Evolutionary conservation across 2,888 invertebrate species (phyloP).

Genomic region (Eupsilia transversa): DNA sequence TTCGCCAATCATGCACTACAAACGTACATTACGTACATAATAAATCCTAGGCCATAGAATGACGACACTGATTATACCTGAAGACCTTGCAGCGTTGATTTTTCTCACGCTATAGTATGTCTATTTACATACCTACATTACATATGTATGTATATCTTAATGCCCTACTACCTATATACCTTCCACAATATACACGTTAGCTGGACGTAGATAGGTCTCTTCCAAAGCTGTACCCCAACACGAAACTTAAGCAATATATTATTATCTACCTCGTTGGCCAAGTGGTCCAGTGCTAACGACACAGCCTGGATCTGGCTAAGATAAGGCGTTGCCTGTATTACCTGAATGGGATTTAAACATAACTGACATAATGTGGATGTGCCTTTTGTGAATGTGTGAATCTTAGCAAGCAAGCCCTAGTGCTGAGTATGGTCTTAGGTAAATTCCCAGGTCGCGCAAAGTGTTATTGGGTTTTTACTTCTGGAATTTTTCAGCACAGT

Average conservation of each 20-base stretch:
- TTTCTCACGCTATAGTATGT: constrained; percentile 35
- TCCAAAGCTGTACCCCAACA: no score
- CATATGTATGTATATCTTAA: not conserved
- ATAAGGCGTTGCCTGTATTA: not conserved
- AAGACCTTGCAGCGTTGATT: constrained; percentile 29
- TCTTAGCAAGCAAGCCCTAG: no score
- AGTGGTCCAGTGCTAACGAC: not conserved
- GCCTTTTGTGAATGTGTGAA: no score
- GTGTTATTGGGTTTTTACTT: not conserved
- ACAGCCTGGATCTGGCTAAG: not conserved
- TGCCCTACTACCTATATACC: not conserved
- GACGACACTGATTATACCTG: constrained; percentile 9
- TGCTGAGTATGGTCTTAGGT: not conserved
- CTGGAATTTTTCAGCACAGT: not conserved
- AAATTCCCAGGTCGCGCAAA: not conserved
- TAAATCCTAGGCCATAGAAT: constrained; percentile 12
- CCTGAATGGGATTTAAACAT: no score
- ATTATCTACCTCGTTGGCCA: not conserved
- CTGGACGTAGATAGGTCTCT: not conserved
- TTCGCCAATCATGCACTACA: not conserved
- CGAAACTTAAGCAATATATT: not conserved
- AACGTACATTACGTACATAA: constrained; percentile 7
- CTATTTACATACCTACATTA: not conserved
- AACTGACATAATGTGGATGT: no score
- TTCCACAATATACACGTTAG: not conserved